These are phyloP conservation scores for Rhyacophila evoluta DNA, from an alignment of 2,888 invertebrate genomes.

Conservation along the genomic window DNA sequence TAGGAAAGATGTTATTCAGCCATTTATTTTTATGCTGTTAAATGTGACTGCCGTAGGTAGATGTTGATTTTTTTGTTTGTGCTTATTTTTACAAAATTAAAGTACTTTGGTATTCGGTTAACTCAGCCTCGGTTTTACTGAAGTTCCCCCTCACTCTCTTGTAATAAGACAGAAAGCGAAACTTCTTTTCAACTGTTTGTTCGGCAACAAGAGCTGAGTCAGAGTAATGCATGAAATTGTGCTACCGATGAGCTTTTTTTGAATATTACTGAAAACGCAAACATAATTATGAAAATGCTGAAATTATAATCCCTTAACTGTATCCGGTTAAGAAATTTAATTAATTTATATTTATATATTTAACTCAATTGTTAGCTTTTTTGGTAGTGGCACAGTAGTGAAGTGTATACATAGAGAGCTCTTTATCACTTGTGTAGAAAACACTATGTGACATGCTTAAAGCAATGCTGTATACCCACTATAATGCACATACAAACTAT, in stretches of 20 bases:
- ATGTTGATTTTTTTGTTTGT: not conserved
- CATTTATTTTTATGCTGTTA: not conserved
- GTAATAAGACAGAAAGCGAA: conserved; percentile 6
- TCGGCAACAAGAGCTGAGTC: not conserved
- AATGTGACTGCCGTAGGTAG: not conserved
- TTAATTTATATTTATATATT: too few species aligned
- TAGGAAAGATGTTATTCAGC: too few species aligned
- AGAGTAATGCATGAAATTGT: too few species aligned
- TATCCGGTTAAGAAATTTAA: too few species aligned
- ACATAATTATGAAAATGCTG: not conserved
- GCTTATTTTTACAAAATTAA: not conserved
- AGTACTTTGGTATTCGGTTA: not conserved
- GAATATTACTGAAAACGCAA: too few species aligned
- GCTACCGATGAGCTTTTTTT: not conserved
- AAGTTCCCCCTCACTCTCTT: not conserved
- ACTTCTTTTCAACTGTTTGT: not conserved
- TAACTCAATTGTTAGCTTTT: too few species aligned
- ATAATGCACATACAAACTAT: too few species aligned
- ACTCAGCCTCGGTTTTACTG: not conserved
- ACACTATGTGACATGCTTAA: too few species aligned
- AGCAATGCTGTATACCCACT: too few species aligned
- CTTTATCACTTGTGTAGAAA: too few species aligned
- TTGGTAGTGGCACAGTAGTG: too few species aligned
- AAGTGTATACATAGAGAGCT: too few species aligned
- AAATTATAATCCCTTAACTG: not conserved